Base-by-base conservation (phyloP, 2,888 invertebrate genomes). In the Sminthurides aquaticus region DNA sequence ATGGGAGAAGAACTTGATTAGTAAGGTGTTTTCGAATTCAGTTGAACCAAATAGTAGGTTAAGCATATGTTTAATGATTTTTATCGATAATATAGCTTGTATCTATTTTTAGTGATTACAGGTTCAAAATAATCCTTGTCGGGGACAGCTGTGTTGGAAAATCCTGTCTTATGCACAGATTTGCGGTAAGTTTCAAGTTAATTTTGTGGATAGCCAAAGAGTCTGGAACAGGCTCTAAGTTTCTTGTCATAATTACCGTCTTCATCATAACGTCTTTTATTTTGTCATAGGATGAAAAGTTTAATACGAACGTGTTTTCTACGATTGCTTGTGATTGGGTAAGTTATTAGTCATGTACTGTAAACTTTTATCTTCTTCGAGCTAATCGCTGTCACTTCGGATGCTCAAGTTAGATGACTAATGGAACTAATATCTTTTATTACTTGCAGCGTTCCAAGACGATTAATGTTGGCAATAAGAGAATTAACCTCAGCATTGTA, bases 121-220 rank as follows among this genome's bases (percentile, higher is more conserved):
- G 68, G 57, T 73, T 73, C 57, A 73, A 73, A 62, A 67, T 73
- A 8, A 71, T 95, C 56, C 90, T 95, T 75, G 81, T 96, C 52
- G 95, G 95, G 0, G 94, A 95, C 80, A 94, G 94, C 5, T 93
- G 92, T 34, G 94, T 95, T 1, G 95, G 95, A 1, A 96, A 96
- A 79, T 93, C 92, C 64, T 94, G 94, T 77, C 81, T 96, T 8
- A 94, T 95, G 91, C 93, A 92, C 78, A 85, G 95, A 77, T 95
- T 93, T 79, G 92, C 70, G 11, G 72, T 71, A 65, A 67, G 49
- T 34, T n/a, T n/a, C n/a, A n/a, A n/a, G 43, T 24, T 25, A 56
- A 24, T 24, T 20, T 18, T 52, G n/a, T 54, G 3, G 15, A 54
- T 25, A 3, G 3, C 2, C 49, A 49, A 8, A 49, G n/a, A 2